Percentiles rank a stretch among this genome's conserved stretches.
Evolutionary conservation across 1,140 invertebrate species (phyloP).

Genomic region (Spodoptera litura): DNA sequence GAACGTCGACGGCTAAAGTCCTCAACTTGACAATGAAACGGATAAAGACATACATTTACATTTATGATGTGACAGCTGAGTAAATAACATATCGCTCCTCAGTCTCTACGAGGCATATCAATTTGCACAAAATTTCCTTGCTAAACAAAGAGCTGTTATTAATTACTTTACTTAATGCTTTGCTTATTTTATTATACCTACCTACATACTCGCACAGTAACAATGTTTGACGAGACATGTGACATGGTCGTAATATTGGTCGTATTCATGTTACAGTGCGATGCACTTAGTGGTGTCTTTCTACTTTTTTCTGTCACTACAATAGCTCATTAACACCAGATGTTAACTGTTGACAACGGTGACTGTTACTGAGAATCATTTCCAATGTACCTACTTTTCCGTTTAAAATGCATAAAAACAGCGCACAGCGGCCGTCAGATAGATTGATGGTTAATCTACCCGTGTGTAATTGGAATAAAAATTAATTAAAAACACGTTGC

Average conservation of each 20-base stretch:
- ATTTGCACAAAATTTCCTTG: not conserved
- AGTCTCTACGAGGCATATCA: not conserved
- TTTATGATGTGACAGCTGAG: constrained; percentile 12
- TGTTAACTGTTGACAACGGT: constrained; percentile 31
- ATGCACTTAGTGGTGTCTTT: constrained; percentile 5
- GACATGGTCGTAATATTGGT: not conserved
- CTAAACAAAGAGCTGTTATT: constrained; percentile 16
- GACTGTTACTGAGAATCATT: not conserved
- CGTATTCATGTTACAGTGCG: not conserved
- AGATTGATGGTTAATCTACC: constrained; percentile 7
- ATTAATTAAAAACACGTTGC: not conserved
- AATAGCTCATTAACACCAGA: constrained; percentile 28
- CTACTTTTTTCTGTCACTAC: constrained; percentile 6
- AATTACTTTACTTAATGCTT: constrained; percentile 13
- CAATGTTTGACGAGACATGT: not conserved
- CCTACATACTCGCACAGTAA: not conserved
- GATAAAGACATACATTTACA: not conserved
- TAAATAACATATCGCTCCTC: constrained; percentile 31
- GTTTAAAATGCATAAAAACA: constrained; percentile 10
- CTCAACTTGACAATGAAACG: not conserved
- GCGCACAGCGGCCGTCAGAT: not conserved
- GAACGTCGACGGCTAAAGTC: not conserved
- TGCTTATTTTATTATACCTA: constrained; percentile 1
- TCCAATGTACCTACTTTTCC: not conserved
- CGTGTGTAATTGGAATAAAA: not conserved